Conservation (phyloP, 2,113 vertebrate genomes). For the Scartelaos histophorus region DNA sequence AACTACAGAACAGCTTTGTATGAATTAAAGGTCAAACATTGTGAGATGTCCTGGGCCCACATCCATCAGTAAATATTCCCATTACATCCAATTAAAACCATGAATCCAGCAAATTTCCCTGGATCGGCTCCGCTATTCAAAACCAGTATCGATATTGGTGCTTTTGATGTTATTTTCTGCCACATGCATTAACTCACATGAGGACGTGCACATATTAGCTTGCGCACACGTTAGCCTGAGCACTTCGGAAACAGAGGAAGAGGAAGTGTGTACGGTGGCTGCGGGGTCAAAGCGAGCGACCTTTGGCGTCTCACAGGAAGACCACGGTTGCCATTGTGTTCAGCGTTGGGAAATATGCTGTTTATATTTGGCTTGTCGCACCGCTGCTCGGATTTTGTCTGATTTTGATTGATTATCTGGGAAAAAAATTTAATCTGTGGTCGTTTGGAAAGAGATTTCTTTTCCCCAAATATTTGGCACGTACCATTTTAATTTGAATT, state of each 20-base stretch:
- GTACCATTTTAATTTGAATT: too few relatives aligned
- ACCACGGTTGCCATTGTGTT: constrained; percentile 55
- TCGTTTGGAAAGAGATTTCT: not conserved
- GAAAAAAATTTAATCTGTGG: constrained; percentile 10
- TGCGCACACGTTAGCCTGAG: constrained; percentile 62
- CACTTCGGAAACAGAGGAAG: constrained; percentile 51
- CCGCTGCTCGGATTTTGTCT: constrained; percentile 37
- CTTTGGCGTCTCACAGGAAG: constrained; percentile 48
- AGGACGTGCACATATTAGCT: constrained; percentile 47
- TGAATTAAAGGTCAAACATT: too few relatives aligned
- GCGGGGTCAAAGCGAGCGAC: constrained; percentile 43
- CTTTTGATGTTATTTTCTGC: too few relatives aligned
- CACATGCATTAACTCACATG: too few relatives aligned
- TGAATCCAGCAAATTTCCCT: too few relatives aligned
- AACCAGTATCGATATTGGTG: too few relatives aligned
- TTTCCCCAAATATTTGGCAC: not conserved
- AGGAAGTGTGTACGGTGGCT: constrained; percentile 41
- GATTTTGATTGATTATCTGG: constrained; percentile 54
- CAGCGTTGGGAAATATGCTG: constrained; percentile 44
- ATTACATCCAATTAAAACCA: too few relatives aligned
- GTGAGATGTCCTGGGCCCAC: too few relatives aligned
- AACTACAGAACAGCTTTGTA: too few relatives aligned
- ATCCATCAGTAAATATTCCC: too few relatives aligned
- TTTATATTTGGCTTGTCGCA: constrained; percentile 53
- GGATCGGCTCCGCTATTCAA: too few relatives aligned